Conservation (phyloP, 2,888 invertebrate genomes). For the Cacoxenus indagator region DNA sequence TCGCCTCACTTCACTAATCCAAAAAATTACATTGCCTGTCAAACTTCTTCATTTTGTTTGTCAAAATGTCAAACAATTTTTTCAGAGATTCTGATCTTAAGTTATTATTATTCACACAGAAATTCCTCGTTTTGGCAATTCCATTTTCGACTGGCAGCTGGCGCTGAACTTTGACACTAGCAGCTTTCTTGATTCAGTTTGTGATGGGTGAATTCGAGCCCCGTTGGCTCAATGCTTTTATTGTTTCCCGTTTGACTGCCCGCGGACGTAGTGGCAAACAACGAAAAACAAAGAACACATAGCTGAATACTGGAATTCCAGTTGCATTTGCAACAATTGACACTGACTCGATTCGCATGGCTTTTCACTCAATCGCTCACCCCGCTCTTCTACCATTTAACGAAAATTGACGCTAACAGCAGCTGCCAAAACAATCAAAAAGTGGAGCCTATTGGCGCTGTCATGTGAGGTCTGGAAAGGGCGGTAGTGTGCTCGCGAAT, state of each 20-base stretch:
- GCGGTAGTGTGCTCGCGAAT: background rate
- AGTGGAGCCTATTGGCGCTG: background rate
- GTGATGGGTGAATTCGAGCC: background rate
- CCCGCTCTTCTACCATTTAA: background rate
- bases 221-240: background rate
- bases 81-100: background rate
- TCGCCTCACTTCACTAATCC: no score
- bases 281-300: background rate
- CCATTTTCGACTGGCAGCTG: conserved; percentile 6
- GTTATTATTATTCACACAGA: background rate
- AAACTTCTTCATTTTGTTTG: conserved; percentile 5
- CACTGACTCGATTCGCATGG: conserved; percentile 14
- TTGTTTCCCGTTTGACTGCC: conserved; percentile 7
- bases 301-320: conserved; percentile 1
- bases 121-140: conserved; percentile 1
- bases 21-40: background rate
- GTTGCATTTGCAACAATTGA: conserved; percentile 16
- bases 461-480: background rate
- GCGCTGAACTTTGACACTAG: conserved; percentile 11
- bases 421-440: background rate
- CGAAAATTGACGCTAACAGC: conserved; percentile 6
- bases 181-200: background rate
- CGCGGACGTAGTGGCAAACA: background rate
- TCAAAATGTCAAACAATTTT: conserved; percentile 10
- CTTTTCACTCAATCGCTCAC: background rate